These are phyloP conservation scores for Oopsacas minuta DNA, from an alignment of 37 sponge, comb jelly and placozoan genomes.

Conservation along the genomic window DNA sequence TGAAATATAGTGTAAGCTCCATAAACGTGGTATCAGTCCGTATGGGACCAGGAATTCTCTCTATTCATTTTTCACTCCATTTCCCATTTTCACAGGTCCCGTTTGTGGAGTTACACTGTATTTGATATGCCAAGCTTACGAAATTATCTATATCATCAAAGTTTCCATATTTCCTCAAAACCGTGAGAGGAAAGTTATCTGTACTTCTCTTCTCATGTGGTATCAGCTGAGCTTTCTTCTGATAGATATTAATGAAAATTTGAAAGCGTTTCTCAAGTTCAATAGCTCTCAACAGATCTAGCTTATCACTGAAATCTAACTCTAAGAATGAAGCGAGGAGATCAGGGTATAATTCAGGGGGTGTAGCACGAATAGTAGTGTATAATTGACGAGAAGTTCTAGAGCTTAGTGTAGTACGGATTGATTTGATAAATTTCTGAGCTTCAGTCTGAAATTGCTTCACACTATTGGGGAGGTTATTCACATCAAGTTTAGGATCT, in stretches of 20 bases:
- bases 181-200: neutral
- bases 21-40: too few relatives aligned
- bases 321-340: neutral
- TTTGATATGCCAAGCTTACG: neutral
- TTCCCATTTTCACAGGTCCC: too few relatives aligned
- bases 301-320: neutral
- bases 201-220: neutral
- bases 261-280: neutral
- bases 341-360: conserved; percentile 5
- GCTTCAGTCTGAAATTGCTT: conserved; percentile 10
- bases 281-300: neutral
- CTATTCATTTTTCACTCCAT: too few relatives aligned
- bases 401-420: neutral
- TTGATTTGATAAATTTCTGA: neutral
- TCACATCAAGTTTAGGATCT: neutral
- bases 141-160: neutral
- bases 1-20: too few relatives aligned
- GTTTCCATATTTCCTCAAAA: neutral
- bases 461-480: neutral
- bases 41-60: too few relatives aligned
- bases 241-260: conserved; percentile 1
- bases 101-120: too few relatives aligned
- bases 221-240: neutral
- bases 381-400: neutral
- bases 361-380: neutral